Percentiles rank a stretch among this genome's conserved stretches.
phyloP scores from a whole-genome alignment of 2,797 vertebrate species.

The Dendrocincla tyrannina region DNA sequence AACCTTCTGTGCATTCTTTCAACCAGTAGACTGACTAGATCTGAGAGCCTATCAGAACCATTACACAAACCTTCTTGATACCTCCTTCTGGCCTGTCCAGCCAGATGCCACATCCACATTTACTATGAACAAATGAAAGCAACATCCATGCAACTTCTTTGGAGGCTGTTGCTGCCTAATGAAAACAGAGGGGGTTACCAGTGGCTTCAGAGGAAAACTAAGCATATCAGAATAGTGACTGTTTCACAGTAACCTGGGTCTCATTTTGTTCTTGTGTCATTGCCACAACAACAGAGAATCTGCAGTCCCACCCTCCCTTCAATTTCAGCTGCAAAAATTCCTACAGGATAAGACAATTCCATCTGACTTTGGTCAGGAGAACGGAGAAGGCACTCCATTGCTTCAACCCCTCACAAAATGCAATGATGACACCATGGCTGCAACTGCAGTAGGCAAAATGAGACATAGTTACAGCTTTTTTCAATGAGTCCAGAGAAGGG shows the following conservation, averaged over 20 bases:
- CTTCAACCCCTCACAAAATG: not conserved
- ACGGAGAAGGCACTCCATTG: accelerated
- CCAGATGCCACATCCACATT: not conserved
- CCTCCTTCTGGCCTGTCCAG: not conserved
- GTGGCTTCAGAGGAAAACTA: not conserved
- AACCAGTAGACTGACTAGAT: not conserved
- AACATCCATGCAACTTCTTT: not conserved
- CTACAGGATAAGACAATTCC: not conserved
- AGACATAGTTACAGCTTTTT: accelerated
- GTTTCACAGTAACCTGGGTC: not conserved
- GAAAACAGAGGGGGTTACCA: not conserved
- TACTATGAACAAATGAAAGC: not conserved
- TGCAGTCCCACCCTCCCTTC: not conserved
- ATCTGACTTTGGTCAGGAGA: not conserved
- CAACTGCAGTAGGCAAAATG: not conserved
- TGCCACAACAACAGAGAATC: not conserved
- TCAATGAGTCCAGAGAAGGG: not conserved
- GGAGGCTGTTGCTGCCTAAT: not conserved
- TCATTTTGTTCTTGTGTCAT: not conserved
- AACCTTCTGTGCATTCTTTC: not conserved
- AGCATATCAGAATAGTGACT: not conserved
- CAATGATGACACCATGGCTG: not conserved
- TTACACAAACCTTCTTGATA: not conserved
- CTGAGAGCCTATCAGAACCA: not conserved
- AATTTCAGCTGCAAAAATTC: not conserved